Evolutionary conservation across 2,113 vertebrate species (phyloP).

Genomic region (Microtus richardsoni): DNA sequence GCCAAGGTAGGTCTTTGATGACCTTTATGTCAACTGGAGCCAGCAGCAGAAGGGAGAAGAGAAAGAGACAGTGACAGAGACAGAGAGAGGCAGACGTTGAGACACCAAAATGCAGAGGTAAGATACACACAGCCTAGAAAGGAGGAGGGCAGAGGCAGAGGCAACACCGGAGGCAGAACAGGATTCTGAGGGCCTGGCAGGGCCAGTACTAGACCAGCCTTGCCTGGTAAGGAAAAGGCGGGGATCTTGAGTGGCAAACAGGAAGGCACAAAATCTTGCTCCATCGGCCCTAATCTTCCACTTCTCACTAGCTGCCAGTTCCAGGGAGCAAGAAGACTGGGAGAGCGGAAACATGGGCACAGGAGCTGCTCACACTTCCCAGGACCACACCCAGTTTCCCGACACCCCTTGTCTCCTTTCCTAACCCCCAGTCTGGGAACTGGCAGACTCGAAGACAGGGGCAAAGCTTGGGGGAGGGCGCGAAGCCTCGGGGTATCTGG

Average conservation of each 20-base stretch:
- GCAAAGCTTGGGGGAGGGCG: not conserved
- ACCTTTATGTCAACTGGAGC: conserved; percentile 99
- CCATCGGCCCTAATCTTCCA: not conserved
- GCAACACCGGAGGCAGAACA: not conserved
- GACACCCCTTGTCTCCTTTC: not conserved
- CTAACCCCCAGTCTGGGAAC: not conserved
- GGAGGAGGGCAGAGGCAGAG: conserved; percentile 61
- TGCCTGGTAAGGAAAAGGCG: not conserved
- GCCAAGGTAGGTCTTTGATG: conserved; percentile 99
- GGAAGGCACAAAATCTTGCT: not conserved
- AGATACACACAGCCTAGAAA: conserved; percentile 74
- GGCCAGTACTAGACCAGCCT: not conserved
- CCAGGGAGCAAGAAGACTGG: not conserved
- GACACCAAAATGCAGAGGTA: conserved; percentile 75
- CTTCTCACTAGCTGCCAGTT: not conserved
- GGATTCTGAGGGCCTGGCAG: not conserved
- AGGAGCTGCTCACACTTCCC: not conserved
- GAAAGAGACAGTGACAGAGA: conserved; percentile 63
- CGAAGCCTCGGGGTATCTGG: not conserved
- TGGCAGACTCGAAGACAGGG: not conserved
- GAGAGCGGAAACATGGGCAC: not conserved
- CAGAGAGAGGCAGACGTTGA: conserved; percentile 78
- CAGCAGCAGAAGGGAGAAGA: conserved; percentile 54
- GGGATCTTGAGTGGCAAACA: not conserved
- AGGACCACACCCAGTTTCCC: not conserved